A percentile compares a stretch with the other conserved stretches of the same genome.
Evolutionary conservation across 2,888 invertebrate genomes (phyloP).

Genomic region (Synanthedon myopaeformis): DNA sequence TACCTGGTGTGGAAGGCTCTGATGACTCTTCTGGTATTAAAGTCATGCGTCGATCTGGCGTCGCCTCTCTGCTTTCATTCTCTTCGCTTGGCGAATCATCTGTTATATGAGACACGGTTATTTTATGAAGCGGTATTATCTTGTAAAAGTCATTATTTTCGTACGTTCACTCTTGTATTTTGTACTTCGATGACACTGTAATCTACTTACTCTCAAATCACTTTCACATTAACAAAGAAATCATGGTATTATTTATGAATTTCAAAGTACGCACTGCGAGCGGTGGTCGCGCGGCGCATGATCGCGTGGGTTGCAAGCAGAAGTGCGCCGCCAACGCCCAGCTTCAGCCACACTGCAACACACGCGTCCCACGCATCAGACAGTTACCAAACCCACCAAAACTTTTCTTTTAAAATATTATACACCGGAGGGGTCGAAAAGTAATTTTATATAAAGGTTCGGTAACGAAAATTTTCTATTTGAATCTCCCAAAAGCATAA

Average conservation of each 20-base stretch:
- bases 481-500: too few species aligned
- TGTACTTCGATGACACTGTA: too few species aligned
- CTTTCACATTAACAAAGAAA: too few species aligned
- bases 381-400: background rate
- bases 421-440: constrained; percentile 2
- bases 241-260: too few species aligned
- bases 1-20: background rate
- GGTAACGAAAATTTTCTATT: too few species aligned
- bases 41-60: constrained; percentile 56
- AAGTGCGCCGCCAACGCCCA: constrained; percentile 86
- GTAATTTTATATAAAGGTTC: constrained; percentile 4
- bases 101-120: constrained; percentile 16
- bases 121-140: too few species aligned
- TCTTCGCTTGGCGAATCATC: constrained; percentile 38
- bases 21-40: constrained; percentile 35
- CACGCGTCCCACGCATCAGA: constrained; percentile 36
- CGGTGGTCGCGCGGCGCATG: constrained; percentile 75
- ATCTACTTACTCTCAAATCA: too few species aligned
- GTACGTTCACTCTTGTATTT: too few species aligned
- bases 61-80: constrained; percentile 33
- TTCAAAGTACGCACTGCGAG: constrained; percentile 75
- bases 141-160: too few species aligned
- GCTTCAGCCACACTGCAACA: constrained; percentile 90
- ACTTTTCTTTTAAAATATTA: background rate
- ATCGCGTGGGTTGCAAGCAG: constrained; percentile 88